Conservation (phyloP, 2,888 invertebrate species). For the Leptogaster cylindrica region DNA sequence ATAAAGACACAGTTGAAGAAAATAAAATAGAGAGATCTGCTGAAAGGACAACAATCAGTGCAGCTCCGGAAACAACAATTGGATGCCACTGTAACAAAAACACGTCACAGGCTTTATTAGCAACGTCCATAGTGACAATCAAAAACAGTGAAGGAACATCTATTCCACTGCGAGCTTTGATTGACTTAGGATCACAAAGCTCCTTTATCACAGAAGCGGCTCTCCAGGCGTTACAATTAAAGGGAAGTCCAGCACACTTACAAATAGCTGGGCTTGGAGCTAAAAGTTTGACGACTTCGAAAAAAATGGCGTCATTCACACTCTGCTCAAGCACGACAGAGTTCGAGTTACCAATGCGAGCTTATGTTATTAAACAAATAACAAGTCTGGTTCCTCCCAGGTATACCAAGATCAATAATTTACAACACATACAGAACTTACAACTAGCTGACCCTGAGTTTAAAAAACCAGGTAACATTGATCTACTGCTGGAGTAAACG, state of each 20-base stretch:
- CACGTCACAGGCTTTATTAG: neutral
- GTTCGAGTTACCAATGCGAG: neutral
- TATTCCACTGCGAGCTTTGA: neutral
- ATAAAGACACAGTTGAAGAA: neutral
- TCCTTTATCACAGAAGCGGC: neutral
- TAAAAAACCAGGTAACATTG: neutral
- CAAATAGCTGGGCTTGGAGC: neutral
- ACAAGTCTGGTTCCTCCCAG: neutral
- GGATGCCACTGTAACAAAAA: too few species aligned
- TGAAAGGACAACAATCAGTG: neutral
- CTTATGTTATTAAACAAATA: neutral
- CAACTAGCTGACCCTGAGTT: neutral
- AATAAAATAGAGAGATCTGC: too few species aligned
- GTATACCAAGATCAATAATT: neutral
- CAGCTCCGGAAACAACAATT: too few species aligned
- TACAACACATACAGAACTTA: neutral
- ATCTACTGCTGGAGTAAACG: neutral
- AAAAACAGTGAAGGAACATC: neutral
- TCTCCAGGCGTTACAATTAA: neutral
- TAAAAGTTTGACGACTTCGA: neutral
- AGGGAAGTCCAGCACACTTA: neutral
- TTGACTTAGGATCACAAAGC: neutral
- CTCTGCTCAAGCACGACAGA: neutral
- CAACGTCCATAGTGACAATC: neutral
- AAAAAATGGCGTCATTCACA: neutral